These are phyloP conservation scores for Chlorospingus flavigularis DNA, from an alignment of 2,797 vertebrate genomes.

Conservation along the genomic window DNA sequence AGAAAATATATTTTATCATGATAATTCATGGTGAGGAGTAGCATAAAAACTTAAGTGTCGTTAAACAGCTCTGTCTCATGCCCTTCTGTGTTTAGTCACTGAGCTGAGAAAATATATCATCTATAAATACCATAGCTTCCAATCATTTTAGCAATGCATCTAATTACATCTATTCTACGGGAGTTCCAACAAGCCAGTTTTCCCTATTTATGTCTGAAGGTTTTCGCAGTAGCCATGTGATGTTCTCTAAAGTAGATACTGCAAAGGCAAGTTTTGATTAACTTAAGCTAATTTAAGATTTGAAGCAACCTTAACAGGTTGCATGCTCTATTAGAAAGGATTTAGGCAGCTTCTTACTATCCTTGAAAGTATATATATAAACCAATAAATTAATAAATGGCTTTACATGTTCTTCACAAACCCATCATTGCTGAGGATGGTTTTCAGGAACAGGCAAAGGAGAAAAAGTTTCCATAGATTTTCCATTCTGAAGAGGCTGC, in stretches of 20 bases:
- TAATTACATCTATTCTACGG: not conserved
- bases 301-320: not conserved
- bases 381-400: not conserved
- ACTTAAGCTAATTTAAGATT: not conserved
- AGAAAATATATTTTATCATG: not conserved
- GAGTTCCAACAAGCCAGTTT: not conserved
- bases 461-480: not conserved
- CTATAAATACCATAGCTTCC: not conserved
- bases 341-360: not conserved
- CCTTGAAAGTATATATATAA: not conserved
- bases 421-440: not conserved
- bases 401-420: not conserved
- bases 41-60: not conserved
- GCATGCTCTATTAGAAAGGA: not conserved
- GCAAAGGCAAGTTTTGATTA: not conserved
- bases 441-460: not conserved
- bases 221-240: not conserved
- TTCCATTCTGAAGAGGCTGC: not conserved
- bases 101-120: not conserved
- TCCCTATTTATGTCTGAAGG: not conserved
- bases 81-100: not conserved
- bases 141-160: not conserved
- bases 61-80: not conserved
- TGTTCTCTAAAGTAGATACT: not conserved
- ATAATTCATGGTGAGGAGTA: not conserved